Conservation (phyloP, 2,797 vertebrate genomes). For the Esox masquinongy region DNA sequence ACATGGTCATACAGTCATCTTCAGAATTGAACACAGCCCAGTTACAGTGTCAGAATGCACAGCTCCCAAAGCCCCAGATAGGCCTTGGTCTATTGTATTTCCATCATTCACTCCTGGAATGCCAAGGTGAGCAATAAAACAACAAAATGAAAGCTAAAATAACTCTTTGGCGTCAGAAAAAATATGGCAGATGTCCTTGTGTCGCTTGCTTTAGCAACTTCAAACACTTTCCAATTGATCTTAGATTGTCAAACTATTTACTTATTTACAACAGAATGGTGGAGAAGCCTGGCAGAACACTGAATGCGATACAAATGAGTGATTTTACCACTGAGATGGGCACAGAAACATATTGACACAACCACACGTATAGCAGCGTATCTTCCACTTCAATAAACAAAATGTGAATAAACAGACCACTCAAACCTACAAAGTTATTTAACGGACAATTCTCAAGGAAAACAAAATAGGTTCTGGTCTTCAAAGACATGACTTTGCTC, state of each 20-base stretch:
- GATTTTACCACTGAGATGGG: slow-evolving; percentile 61
- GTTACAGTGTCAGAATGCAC: not conserved
- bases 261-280: slow-evolving; percentile 76
- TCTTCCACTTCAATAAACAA: slow-evolving; percentile 72
- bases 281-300: slow-evolving; percentile 70
- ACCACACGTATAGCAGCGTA: slow-evolving; percentile 76
- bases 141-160: slow-evolving; percentile 69
- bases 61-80: not conserved
- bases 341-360: slow-evolving; percentile 67
- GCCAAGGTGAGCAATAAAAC: slow-evolving; percentile 40
- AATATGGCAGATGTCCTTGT: slow-evolving; percentile 79
- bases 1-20: slow-evolving; percentile 3
- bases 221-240: slow-evolving; percentile 72
- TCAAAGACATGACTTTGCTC: slow-evolving; percentile 25
- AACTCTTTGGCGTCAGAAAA: slow-evolving; percentile 85
- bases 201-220: slow-evolving; percentile 58
- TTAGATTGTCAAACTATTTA: slow-evolving; percentile 84
- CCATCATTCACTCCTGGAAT: slow-evolving; percentile 17
- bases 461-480: slow-evolving; percentile 26
- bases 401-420: slow-evolving; percentile 48
- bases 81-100: not conserved
- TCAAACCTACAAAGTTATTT: slow-evolving; percentile 38
- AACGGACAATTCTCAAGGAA: slow-evolving; percentile 29
- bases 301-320: slow-evolving; percentile 37
- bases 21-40: slow-evolving; percentile 2